phyloP scores from a whole-genome alignment of 2,113 vertebrate genomes.

The Prochilodus magdalenae region DNA sequence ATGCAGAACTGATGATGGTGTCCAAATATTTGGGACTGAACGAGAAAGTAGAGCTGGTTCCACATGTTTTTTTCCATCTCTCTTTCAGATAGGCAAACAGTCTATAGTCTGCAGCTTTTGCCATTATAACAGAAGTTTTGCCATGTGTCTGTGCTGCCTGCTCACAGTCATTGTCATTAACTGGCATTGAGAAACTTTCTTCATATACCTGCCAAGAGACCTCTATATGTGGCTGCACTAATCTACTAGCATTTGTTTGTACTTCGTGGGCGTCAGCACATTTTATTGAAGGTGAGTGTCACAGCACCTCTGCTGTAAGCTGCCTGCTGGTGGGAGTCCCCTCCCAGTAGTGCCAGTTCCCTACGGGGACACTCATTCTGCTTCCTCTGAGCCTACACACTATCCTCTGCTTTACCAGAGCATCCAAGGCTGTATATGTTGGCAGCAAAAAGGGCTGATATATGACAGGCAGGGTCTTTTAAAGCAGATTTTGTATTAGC shows the following conservation, averaged over 20 bases:
- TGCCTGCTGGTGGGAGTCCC: neutral
- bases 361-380: neutral
- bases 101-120: neutral
- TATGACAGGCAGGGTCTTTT: neutral
- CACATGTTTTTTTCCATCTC: neutral
- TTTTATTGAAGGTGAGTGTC: slow-evolving; percentile 8
- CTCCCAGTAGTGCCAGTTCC: neutral
- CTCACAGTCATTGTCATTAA: slow-evolving; percentile 1
- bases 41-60: neutral
- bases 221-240: neutral
- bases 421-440: neutral
- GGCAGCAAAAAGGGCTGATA: neutral
- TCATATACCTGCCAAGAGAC: neutral
- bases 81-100: neutral
- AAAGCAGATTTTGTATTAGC: neutral
- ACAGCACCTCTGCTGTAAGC: neutral
- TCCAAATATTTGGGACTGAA: neutral
- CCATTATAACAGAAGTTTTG: neutral
- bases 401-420: neutral
- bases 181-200: slow-evolving; percentile 1
- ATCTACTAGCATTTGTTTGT: slow-evolving; percentile 1
- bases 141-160: neutral
- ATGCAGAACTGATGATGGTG: neutral
- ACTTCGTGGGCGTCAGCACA: slow-evolving; percentile 6
- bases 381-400: neutral